phyloP scores from a whole-genome alignment of 1,140 invertebrate genomes.

The Aphelenchoides besseyi region DNA sequence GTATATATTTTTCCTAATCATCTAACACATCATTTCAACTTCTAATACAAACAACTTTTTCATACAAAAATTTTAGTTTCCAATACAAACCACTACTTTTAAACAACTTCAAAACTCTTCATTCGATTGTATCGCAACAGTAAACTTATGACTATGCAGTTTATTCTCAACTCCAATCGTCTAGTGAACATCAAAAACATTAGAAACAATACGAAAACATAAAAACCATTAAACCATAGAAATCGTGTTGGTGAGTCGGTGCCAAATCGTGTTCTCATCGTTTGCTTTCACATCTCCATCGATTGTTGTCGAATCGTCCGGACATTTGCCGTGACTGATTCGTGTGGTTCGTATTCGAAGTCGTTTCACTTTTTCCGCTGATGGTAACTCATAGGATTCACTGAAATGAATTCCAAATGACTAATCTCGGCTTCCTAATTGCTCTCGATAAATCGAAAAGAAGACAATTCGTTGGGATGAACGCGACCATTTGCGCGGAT shows the following conservation, averaged over 20 bases:
- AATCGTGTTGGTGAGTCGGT: background rate
- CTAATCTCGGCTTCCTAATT: background rate
- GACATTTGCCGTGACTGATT: background rate
- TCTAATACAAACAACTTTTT: no score
- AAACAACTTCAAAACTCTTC: no score
- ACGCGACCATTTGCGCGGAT: background rate
- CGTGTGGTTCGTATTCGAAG: background rate
- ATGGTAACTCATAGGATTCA: background rate
- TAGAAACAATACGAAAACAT: no score
- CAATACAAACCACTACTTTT: no score
- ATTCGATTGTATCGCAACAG: no score
- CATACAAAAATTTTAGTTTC: no score
- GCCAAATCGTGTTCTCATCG: background rate
- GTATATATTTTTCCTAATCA: no score
- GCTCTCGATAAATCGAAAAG: background rate
- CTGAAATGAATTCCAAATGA: background rate
- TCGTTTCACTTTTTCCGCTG: background rate
- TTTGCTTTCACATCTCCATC: background rate
- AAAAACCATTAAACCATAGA: background rate
- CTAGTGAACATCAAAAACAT: no score
- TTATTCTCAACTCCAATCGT: no score
- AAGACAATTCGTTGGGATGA: constrained; percentile 1
- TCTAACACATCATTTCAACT: no score
- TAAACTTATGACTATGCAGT: no score
- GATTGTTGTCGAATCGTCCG: background rate